phyloP scores from a whole-genome alignment of 1,140 invertebrate species.

The Holotrichia oblita region DNA sequence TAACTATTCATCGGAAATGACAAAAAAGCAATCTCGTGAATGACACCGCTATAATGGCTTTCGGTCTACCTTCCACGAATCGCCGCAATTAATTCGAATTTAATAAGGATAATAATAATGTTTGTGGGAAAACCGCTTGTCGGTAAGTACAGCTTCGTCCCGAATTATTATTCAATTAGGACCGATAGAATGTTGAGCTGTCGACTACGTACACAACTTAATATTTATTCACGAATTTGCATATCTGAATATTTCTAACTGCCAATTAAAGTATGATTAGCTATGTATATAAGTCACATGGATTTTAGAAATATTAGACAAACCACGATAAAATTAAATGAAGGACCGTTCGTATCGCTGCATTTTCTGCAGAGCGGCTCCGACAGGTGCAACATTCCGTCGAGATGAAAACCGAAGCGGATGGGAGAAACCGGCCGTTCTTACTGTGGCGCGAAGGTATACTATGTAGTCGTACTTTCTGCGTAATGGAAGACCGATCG shows the following conservation, averaged over 20 bases:
- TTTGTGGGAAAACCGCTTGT: not conserved
- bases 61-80: not conserved
- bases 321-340: too few relatives aligned
- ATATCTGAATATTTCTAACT: not conserved
- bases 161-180: constrained; percentile 13
- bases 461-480: too few relatives aligned
- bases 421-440: too few relatives aligned
- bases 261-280: too few relatives aligned
- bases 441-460: too few relatives aligned
- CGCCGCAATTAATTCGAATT: constrained; percentile 12
- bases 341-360: too few relatives aligned
- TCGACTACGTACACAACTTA: not conserved
- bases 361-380: too few relatives aligned
- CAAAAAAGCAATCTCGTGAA: not conserved
- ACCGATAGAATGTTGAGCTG: not conserved
- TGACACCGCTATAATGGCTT: not conserved
- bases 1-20: not conserved
- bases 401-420: too few relatives aligned
- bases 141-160: not conserved
- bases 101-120: constrained; percentile 10
- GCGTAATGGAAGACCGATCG: too few relatives aligned
- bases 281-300: too few relatives aligned
- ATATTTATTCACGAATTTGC: constrained; percentile 10
- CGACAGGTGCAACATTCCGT: too few relatives aligned
- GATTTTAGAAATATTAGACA: too few relatives aligned